Evolutionary conservation across 2,888 invertebrate genomes (phyloP), one percentile per base, ranked within the genome.

Genomic region (Pardosa pseudoannulata): DNA sequence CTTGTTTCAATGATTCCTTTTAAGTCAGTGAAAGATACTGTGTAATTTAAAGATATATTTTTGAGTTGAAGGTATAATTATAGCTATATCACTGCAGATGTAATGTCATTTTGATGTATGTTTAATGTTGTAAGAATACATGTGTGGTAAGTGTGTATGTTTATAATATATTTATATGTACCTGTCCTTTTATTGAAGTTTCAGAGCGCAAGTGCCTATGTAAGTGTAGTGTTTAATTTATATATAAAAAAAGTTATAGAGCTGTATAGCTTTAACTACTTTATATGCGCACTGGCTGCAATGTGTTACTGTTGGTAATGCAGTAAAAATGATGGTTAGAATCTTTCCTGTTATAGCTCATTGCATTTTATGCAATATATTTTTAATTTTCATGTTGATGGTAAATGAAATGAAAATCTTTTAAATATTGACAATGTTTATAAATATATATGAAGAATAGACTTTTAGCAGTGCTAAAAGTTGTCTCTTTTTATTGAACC

Each of bases 91-190:
- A 36, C 5, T 36, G 9, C 36, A 36, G 36, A 36, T 36, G 36
- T 36, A 36, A 9, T 36, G 36, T 36, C 9, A 36, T 29, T 32
- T 27, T 19, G 19, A 1, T 56, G 62, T 39, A 73, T 50, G 64
- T 23, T 83, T 16, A 62, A 64, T 72, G 78, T 78, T 85, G 73
- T 79, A 79, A 46, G 46, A 73, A 83, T 83, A 72, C 29, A 50
- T 85, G 72, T 85, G 72, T 78, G 46, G 70, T 75, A 75, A 70
- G 41, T 70, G 78, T 85, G 67, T 78, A 78, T 65, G 73, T 78
- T 78, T 78, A 82, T 76, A 83, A 62, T 78, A 83, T 83, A 83
- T 83, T 78, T 83, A 78, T 83, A 56, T 67, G 27, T 68, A 64
- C 6, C 39, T 28, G 67, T 78, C 72, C 16, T 78, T 64, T 70